Base-by-base conservation (phyloP, 2,888 invertebrate species). In the Lottia gigantea region DNA sequence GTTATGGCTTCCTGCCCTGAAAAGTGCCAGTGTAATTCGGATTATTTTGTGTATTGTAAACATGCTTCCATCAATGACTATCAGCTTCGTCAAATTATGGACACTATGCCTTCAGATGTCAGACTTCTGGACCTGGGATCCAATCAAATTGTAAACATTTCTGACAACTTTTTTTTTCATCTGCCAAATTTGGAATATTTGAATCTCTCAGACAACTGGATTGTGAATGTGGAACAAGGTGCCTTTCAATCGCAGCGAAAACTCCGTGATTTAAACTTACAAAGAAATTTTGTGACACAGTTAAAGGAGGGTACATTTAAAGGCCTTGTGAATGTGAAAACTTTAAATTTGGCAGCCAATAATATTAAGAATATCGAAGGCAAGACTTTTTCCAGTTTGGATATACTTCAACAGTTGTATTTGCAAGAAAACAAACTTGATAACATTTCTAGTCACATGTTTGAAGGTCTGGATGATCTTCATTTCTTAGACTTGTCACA, bases 401-500 rank as follows among this genome's bases (percentile, higher is more conserved):
- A 23, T 7, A 66, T 46, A 19, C 46, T 71, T n/a, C 47, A 49
- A n/a, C 47, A 64, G 40, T 26, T 71, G 15, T 67, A 55, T 49
- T 55, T 71, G 46, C 63, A 64, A 25, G 46, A 75, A 46, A 82
- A 82, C 63, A 70, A 74, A 25, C 75, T 82, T 23, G 66, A 74
- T 6, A 55, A 68, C 12, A 46, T 82, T 61, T 64, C 69, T 19
- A 47, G 70, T 15, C 47, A 62, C 0, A 77, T 74, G 25, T 78
- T 82, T 45, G 23, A 69, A n/a, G 79, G 79, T 14, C 70, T 82
- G 47, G 61, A 64, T n/a, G 47, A 64, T 25, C 69, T 81, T 11
- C 71, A 74, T 15, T 31, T 46, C 14, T 64, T 81, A 26, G 62
- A 78, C 70, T 64, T 80, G 15, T 72, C 73, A 55, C 61, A 67